Evolutionary conservation across 2,888 invertebrate genomes (phyloP).

Genomic region (Rhaphigaster nebulosa): DNA sequence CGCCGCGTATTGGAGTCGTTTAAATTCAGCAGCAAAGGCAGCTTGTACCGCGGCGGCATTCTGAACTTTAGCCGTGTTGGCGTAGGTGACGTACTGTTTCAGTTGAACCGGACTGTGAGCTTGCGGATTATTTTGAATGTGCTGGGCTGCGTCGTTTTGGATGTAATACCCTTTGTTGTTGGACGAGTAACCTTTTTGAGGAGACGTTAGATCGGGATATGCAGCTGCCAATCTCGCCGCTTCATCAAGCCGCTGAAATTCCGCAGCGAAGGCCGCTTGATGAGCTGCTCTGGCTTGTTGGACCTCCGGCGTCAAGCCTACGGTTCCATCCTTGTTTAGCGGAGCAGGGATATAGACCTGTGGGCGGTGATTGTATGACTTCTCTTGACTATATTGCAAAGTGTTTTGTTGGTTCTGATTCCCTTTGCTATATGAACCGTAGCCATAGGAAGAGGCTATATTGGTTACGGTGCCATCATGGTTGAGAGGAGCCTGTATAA

Average conservation of each 20-base stretch:
- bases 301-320: constrained; percentile 66
- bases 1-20: neutral
- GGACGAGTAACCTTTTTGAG: neutral
- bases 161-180: neutral
- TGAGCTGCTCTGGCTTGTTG: constrained; percentile 70
- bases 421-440: neutral
- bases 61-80: no score
- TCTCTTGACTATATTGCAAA: neutral
- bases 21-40: neutral
- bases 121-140: neutral
- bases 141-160: neutral
- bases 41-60: neutral
- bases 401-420: neutral
- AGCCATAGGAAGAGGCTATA: neutral
- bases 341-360: constrained; percentile 33
- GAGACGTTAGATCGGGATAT: neutral
- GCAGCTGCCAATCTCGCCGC: neutral
- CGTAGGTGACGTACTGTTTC: no score
- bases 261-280: constrained; percentile 69
- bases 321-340: constrained; percentile 62
- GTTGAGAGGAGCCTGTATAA: neutral
- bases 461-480: neutral
- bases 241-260: constrained; percentile 61
- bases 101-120: neutral
- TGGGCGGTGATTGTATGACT: neutral